Evolutionary conservation across 2,113 vertebrate genomes (phyloP), one percentile per base, ranked within the genome.

Genomic region (Brevimyrus niger): DNA sequence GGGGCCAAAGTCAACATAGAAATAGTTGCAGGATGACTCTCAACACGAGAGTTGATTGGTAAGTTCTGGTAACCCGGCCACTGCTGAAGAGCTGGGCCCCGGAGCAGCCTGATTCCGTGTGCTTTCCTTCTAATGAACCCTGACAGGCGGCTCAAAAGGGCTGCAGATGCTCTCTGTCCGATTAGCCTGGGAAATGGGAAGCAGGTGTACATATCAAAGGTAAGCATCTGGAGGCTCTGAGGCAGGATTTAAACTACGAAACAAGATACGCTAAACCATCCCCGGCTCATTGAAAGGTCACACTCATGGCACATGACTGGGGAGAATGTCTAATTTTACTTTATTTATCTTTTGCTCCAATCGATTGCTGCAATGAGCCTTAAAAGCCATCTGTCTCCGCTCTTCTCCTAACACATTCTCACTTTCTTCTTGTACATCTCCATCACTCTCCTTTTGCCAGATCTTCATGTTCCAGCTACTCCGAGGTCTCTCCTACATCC

Each of bases 381-480:
- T 55, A 27, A 87, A 35, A 35, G 50, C 48, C 85, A 55, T 38
- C 50, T 87, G 85, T 87, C 48, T 53, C 19, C 4, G 15, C 6
- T 53, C 85, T 55, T 51, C 50, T 42, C 17, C 48, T 38, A 47
- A 46, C n/a, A 35, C n/a, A 7, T 55, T 58, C 38, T 55, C 42
- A 38, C 90, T 80, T 19, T 55, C 44, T 61, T 65, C 46, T 15
- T 47, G 38, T 61, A 42, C 38, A 23, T 51, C 10, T 88, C 4
- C 50, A 51, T 73, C 46, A 48, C 2, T 88, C 23, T 87, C 84
- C 48, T 76, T 42, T 27, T 93, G 93, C 69, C 90, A 98, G 97
- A 94, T 99, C 90, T 98, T 99, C 91, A 96, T 97, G 96, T 98
- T 98, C 93, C 98, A 99, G 94, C 94, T 98, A 93, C 92, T 98